phyloP scores from a whole-genome alignment of 2,888 invertebrate species.

The Ennomos erosarius region DNA sequence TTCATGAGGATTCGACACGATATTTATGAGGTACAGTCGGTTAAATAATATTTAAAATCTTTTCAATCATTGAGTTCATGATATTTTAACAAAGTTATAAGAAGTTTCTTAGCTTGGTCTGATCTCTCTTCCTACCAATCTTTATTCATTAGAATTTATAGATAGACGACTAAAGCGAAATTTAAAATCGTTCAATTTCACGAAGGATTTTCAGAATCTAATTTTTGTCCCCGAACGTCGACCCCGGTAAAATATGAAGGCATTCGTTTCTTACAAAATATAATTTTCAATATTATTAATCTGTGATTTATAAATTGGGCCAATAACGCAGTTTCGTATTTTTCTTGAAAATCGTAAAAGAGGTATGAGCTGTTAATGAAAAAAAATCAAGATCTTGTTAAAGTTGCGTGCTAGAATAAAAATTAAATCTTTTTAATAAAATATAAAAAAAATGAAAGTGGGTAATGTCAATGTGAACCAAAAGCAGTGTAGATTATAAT shows the following conservation, averaged over 20 bases:
- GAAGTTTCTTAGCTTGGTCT: too few species aligned
- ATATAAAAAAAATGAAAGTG: too few species aligned
- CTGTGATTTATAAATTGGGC: neutral
- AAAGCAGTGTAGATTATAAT: neutral
- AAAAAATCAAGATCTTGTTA: conserved; percentile 1
- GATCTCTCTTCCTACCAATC: neutral
- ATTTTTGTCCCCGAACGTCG: neutral
- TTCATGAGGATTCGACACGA: too few species aligned
- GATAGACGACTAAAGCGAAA: conserved; percentile 9
- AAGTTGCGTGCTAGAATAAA: neutral
- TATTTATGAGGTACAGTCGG: too few species aligned
- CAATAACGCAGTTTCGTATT: neutral
- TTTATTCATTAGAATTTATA: conserved; percentile 11
- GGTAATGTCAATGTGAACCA: too few species aligned
- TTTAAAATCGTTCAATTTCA: conserved; percentile 13
- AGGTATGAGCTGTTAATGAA: too few species aligned
- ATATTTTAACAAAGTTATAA: too few species aligned
- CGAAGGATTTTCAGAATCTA: conserved; percentile 6
- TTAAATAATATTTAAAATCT: too few species aligned
- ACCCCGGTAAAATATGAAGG: conserved; percentile 12
- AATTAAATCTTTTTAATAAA: too few species aligned
- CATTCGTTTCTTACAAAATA: conserved; percentile 6
- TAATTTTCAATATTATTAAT: conserved; percentile 17
- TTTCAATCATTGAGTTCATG: too few species aligned
- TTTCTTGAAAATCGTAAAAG: too few species aligned